Percentiles rank a stretch among this genome's conserved stretches.
Conservation (phyloP, 2,113 vertebrate genomes). For the Dromas ardeola region DNA sequence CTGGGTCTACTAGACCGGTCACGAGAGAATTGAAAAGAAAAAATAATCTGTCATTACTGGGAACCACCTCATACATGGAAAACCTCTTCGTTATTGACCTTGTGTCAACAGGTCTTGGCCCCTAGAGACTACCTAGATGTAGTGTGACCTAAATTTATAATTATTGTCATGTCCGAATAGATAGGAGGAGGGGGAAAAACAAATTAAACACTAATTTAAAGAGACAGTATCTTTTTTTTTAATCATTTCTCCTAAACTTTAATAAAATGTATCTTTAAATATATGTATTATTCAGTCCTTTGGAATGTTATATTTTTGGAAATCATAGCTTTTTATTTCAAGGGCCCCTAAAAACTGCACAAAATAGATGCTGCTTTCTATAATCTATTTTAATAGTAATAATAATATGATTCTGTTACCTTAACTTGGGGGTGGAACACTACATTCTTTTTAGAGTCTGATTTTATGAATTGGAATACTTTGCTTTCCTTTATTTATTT, state of each 20-base stretch:
- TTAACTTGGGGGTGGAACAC: conserved; percentile 82
- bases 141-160: conserved; percentile 93
- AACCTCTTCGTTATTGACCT: conserved; percentile 82
- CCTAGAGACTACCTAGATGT: conserved; percentile 90
- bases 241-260: conserved; percentile 84
- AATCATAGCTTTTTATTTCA: conserved; percentile 87
- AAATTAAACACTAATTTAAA: conserved; percentile 82
- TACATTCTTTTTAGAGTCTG: conserved; percentile 85
- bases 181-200: conserved; percentile 82
- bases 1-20: conserved; percentile 92
- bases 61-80: conserved; percentile 79
- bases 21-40: conserved; percentile 54
- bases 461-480: conserved; percentile 81
- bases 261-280: conserved; percentile 86
- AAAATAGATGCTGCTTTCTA: conserved; percentile 90
- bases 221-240: conserved; percentile 86
- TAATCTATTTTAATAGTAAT: conserved; percentile 89
- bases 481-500: conserved; percentile 87
- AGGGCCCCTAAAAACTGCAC: conserved; percentile 88
- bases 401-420: conserved; percentile 83
- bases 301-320: conserved; percentile 87
- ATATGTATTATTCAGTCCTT: conserved; percentile 84
- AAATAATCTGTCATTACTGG: conserved; percentile 71
- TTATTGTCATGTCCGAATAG: conserved; percentile 96
- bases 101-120: conserved; percentile 82